Base-by-base conservation (phyloP, 1,140 invertebrate genomes). In the Drosophila arizonae region DNA sequence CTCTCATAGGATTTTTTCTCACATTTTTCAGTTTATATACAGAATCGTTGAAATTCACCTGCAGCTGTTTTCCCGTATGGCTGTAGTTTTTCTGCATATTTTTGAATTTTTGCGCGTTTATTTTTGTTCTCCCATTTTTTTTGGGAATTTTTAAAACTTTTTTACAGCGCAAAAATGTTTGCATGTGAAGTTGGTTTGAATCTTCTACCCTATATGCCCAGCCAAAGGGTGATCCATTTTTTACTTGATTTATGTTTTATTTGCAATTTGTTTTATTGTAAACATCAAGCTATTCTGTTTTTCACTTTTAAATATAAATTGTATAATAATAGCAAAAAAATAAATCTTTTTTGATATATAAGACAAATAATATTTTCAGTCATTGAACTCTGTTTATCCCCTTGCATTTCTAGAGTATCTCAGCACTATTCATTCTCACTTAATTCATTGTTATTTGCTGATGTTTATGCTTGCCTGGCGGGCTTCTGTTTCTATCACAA, bases 1-100 rank as follows among this genome's bases (percentile, higher is more conserved):
- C 10, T 28, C 30, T 3, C 4, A 17, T 6, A 13, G 43, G 26
- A 3, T 24, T 50, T 61, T 11, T 39, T 17, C 13, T 51, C 1
- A 24, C 10, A 76, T 75, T 86, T 78, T 76, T 76, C 70, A 1
- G 10, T 39, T 39, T 39, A 39, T 39, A 13, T 13, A 13, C 1
- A 46, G 50, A 76, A 62, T 74, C 69, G 60, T 28, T 67, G 69
- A 73, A 76, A 79, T 79, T 86, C 82, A 86, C 82, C 82, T 86
- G 79, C 82, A 87, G 82, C 79, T 86, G 82, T 24, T 76, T 69
- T 65, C 26, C 56, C 64, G 67, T 75, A 66, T 74, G 28, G 72
- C 51, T 55, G 28, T 26, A 76, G 68, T 78, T 76, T 69, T 67
- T 63, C 50, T 39, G 61, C 60, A 58, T 77, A 52, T 64, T 72